Percentiles rank a stretch among this genome's conserved stretches.
These are phyloP conservation scores for Proterorhinus semilunaris DNA, from an alignment of 2,113 vertebrate genomes.

Conservation along the genomic window DNA sequence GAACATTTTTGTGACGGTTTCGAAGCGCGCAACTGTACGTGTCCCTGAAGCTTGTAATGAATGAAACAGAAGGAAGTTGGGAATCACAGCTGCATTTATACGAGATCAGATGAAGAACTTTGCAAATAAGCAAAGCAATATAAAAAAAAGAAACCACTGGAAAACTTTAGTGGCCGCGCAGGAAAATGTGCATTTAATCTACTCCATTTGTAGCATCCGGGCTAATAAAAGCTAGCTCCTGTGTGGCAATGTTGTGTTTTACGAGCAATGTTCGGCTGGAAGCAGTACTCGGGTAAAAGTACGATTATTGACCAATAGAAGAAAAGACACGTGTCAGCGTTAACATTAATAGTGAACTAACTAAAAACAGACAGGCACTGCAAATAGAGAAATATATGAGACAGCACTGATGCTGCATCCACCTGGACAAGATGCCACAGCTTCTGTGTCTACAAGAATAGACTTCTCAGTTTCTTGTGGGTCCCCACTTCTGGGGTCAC, in stretches of 20 bases:
- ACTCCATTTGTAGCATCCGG: slow-evolving; percentile 49
- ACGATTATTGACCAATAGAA: neutral
- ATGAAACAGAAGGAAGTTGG: slow-evolving; percentile 53
- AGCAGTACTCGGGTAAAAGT: neutral
- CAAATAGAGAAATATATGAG: too few relatives aligned
- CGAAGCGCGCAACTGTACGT: slow-evolving; percentile 10
- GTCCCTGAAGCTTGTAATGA: slow-evolving; percentile 31
- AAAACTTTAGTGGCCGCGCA: slow-evolving; percentile 39
- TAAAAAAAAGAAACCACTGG: slow-evolving; percentile 38
- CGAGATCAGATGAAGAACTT: slow-evolving; percentile 54
- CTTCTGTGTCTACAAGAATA: too few relatives aligned
- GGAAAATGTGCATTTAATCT: slow-evolving; percentile 40
- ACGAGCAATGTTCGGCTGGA: neutral
- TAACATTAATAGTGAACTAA: neutral
- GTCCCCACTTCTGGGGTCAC: too few relatives aligned
- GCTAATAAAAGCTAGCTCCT: slow-evolving; percentile 30
- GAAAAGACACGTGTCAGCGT: neutral
- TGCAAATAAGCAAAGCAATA: slow-evolving; percentile 47
- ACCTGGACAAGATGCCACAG: too few relatives aligned
- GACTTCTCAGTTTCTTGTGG: too few relatives aligned
- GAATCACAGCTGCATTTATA: slow-evolving; percentile 50
- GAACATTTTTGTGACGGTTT: slow-evolving; percentile 44
- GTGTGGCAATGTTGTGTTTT: slow-evolving; percentile 11
- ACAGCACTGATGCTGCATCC: too few relatives aligned
- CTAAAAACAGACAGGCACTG: too few relatives aligned